A percentile compares a stretch with the other conserved stretches of the same genome.
Conservation (phyloP, 2,797 vertebrate species). For the Acridotheres tristis region DNA sequence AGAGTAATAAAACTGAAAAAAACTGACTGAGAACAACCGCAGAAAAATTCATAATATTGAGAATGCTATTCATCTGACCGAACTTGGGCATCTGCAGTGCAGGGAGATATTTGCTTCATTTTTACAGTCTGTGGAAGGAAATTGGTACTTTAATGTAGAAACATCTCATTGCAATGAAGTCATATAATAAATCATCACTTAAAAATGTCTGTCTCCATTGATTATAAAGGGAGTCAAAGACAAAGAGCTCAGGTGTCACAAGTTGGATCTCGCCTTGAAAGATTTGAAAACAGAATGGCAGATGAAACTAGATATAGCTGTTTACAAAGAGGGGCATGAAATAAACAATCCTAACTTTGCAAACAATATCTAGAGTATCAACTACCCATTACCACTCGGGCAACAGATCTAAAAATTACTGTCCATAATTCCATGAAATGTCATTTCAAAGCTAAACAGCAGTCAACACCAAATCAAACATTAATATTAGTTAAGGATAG, state of each 20-base stretch:
- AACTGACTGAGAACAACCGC: background rate
- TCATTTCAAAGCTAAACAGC: background rate
- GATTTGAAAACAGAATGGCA: background rate
- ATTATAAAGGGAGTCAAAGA: background rate
- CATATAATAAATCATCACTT: background rate
- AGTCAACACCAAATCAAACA: background rate
- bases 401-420: background rate
- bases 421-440: background rate
- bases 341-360: background rate
- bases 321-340: background rate
- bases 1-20: background rate
- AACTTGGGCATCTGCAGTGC: background rate
- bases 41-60: background rate
- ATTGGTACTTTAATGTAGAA: background rate
- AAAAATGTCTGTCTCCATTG: background rate
- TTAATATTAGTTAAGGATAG: background rate
- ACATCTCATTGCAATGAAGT: background rate
- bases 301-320: background rate
- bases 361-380: background rate
- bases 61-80: background rate
- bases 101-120: background rate
- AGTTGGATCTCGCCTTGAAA: background rate
- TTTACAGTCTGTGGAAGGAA: background rate
- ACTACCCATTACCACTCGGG: background rate
- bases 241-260: background rate